A percentile compares a stretch with the other conserved stretches of the same genome.
phyloP scores from a whole-genome alignment of 2,113 vertebrate species.

The Brachypodius melanocephalos region DNA sequence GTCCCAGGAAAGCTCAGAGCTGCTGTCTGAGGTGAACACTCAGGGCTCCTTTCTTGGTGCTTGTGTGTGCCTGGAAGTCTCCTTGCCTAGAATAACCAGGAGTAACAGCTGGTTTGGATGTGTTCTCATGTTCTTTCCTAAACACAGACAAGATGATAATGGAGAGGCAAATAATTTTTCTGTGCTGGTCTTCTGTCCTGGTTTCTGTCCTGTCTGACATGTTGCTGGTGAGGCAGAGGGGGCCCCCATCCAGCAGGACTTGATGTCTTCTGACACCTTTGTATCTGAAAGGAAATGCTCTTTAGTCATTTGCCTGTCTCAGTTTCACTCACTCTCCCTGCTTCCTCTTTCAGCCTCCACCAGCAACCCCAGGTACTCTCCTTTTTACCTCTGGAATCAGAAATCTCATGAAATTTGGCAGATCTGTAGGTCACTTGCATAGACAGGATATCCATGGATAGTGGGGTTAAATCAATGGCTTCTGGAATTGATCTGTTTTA shows the following conservation, averaged over 20 bases:
- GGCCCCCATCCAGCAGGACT: not conserved
- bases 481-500: not conserved
- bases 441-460: not conserved
- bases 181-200: not conserved
- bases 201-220: not conserved
- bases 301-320: not conserved
- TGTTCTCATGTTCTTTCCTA: not conserved
- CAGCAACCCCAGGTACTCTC: not conserved
- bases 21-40: rapidly evolving
- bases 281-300: not conserved
- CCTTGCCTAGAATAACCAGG: not conserved
- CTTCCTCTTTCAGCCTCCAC: not conserved
- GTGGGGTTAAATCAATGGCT: not conserved
- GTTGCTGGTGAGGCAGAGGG: not conserved
- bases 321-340: not conserved
- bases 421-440: not conserved
- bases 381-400: not conserved
- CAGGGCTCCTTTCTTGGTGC: not conserved
- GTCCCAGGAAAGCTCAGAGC: not conserved
- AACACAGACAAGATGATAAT: not conserved
- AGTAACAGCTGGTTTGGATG: rapidly evolving
- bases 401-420: not conserved
- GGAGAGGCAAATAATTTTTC: not conserved
- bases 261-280: not conserved
- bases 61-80: not conserved